These are phyloP conservation scores for Nyctalus aviator DNA, from an alignment of 2,797 vertebrate species.

Conservation along the genomic window DNA sequence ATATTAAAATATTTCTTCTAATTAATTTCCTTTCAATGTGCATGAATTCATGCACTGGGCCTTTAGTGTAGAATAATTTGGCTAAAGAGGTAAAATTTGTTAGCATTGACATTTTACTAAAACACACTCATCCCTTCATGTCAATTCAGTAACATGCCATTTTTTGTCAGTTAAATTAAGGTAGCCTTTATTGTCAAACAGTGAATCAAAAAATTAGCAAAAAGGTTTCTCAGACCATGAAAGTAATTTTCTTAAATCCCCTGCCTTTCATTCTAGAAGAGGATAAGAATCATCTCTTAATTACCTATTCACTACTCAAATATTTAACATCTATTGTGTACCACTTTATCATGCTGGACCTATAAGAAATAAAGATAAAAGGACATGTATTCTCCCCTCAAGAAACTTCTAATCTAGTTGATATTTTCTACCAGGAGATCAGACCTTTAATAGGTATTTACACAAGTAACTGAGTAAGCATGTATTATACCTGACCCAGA, in stretches of 20 bases:
- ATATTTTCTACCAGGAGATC: not conserved
- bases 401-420: not conserved
- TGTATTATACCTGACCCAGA: not conserved
- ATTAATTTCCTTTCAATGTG: too few species aligned
- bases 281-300: not conserved
- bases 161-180: slow-evolving; percentile 18
- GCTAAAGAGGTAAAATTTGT: not conserved
- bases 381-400: not conserved
- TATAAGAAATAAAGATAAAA: slow-evolving; percentile 4
- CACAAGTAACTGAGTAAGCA: not conserved
- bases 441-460: not conserved
- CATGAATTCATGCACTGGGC: too few species aligned
- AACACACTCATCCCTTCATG: not conserved
- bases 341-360: not conserved
- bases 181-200: not conserved
- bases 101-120: slow-evolving; percentile 37
- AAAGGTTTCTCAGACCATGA: not conserved
- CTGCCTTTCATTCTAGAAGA: not conserved
- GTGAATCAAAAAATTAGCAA: slow-evolving; percentile 29
- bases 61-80: not conserved
- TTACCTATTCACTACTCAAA: not conserved
- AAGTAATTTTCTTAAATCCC: slow-evolving; percentile 2
- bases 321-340: not conserved
- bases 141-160: not conserved
- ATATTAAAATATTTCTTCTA: too few species aligned